Conservation (phyloP, 1,140 invertebrate genomes). For the Drosophila bocki region DNA sequence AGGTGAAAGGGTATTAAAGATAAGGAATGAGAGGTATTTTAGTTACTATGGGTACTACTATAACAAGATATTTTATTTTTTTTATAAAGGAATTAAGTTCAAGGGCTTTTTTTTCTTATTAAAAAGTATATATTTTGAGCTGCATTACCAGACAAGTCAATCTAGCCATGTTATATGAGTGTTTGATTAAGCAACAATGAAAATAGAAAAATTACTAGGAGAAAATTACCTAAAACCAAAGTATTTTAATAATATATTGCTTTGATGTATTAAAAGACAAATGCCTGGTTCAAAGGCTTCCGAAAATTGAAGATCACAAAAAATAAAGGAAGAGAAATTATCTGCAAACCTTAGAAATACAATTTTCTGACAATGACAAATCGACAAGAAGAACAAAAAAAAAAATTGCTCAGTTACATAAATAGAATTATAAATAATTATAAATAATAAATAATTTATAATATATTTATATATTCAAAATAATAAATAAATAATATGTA, state of each 20-base stretch:
- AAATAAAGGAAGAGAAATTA: background rate
- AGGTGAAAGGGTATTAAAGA: background rate
- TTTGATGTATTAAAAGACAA: conserved; percentile 21
- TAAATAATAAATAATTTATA: background rate
- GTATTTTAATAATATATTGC: background rate
- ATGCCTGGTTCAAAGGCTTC: conserved; percentile 3
- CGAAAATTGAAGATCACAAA: background rate
- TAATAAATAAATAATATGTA: too few species aligned
- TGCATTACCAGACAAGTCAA: background rate
- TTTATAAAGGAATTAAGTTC: background rate
- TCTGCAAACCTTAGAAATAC: background rate
- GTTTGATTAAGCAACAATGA: too few species aligned
- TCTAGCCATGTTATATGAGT: background rate
- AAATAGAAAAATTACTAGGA: background rate
- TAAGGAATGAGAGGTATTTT: background rate
- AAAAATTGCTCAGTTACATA: too few species aligned
- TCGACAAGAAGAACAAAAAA: background rate
- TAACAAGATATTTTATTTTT: background rate
- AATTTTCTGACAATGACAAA: conserved; percentile 15
- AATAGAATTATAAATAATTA: background rate
- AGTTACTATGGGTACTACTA: too few species aligned
- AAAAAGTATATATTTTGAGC: background rate
- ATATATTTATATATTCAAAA: too few species aligned
- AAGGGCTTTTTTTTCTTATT: background rate
- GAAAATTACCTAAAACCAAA: too few species aligned